A percentile compares a stretch with the other conserved stretches of the same genome.
phyloP scores from a whole-genome alignment of 2,113 vertebrate genomes.

The Myiagra hebetior region DNA sequence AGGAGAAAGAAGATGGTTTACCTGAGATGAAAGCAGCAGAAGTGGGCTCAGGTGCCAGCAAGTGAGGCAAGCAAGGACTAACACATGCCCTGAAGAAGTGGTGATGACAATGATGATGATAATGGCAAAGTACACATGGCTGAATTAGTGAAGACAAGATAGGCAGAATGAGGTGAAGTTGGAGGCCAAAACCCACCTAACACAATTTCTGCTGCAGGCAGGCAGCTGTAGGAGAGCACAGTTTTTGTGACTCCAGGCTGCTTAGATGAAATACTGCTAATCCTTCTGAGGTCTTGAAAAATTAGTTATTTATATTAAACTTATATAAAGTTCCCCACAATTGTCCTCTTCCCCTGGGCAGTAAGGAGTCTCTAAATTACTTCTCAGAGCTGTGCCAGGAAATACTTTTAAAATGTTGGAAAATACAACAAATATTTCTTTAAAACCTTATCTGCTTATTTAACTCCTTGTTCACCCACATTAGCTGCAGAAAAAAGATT shows the following conservation, averaged over 20 bases:
- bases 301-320: not conserved
- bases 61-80: not conserved
- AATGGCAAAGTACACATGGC: not conserved
- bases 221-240: accelerated
- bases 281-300: not conserved
- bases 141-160: not conserved
- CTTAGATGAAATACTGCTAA: not conserved
- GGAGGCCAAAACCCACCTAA: not conserved
- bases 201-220: not conserved
- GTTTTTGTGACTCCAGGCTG: not conserved
- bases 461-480: not conserved
- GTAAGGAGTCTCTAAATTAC: not conserved
- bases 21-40: not conserved
- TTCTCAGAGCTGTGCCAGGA: not conserved
- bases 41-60: not conserved
- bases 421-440: not conserved
- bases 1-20: not conserved
- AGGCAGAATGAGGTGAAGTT: not conserved
- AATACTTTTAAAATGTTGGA: not conserved
- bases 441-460: not conserved
- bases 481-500: not conserved
- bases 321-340: not conserved
- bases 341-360: not conserved
- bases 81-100: not conserved
- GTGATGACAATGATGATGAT: not conserved